phyloP scores from a whole-genome alignment of 2,113 vertebrate genomes.

The Menura novaehollandiae region DNA sequence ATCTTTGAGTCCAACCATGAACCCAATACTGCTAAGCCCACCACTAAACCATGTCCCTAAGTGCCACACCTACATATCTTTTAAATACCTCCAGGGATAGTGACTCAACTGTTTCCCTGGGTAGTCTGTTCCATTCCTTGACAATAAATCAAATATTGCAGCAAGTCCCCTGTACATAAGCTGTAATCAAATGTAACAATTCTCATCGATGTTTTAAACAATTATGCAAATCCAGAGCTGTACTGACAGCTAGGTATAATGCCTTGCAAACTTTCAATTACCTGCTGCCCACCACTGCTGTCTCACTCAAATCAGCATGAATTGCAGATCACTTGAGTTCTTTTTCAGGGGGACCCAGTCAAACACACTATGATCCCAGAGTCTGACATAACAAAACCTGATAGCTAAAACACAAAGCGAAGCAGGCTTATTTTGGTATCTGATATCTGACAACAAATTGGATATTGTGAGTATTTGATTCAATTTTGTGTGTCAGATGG shows the following conservation, averaged over 20 bases:
- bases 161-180: conserved; percentile 1
- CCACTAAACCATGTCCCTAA: not conserved
- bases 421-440: conserved; percentile 51
- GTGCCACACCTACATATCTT: not conserved
- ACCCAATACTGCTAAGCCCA: not conserved
- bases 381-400: conserved; percentile 25
- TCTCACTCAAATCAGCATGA: conserved; percentile 13
- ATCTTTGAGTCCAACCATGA: not conserved
- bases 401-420: conserved; percentile 43
- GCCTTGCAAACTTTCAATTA: not conserved
- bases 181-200: conserved; percentile 26
- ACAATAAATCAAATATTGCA: not conserved
- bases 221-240: not conserved
- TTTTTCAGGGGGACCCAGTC: not conserved
- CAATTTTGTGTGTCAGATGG: conserved; percentile 60
- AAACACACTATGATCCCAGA: not conserved
- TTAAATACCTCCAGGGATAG: not conserved
- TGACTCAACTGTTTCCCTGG: not conserved
- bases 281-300: not conserved
- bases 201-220: conserved; percentile 15
- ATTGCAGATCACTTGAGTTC: not conserved
- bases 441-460: conserved; percentile 56
- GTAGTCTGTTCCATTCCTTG: not conserved
- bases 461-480: conserved; percentile 45
- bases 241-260: not conserved